Evolutionary conservation across 2,888 invertebrate species (phyloP).

Genomic region (Acanthococcus lagerstroemiae): DNA sequence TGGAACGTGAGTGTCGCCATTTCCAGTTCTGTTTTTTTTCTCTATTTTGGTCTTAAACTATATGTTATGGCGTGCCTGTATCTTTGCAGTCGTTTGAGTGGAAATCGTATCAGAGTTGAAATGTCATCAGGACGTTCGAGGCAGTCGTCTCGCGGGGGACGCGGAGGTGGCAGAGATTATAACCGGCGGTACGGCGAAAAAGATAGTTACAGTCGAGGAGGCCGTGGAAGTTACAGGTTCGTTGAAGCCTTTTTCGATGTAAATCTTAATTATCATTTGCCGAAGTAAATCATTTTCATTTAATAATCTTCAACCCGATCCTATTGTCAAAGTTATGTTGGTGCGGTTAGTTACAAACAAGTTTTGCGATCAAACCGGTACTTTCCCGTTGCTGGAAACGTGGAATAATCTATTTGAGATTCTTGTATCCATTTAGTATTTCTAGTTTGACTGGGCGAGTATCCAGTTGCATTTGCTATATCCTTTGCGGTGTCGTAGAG

Average conservation of each 20-base stretch:
- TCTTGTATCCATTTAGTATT: too few relatives aligned
- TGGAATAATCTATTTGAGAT: too few relatives aligned
- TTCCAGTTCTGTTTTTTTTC: background rate
- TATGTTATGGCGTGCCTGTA: constrained; percentile 30
- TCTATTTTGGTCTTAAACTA: background rate
- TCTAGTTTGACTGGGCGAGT: too few relatives aligned
- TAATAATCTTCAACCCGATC: too few relatives aligned
- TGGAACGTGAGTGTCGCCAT: constrained; percentile 56
- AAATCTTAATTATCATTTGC: background rate
- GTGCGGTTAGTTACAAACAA: too few relatives aligned
- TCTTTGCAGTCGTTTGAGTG: constrained; percentile 62
- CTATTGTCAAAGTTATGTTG: too few relatives aligned
- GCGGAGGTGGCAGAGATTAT: constrained; percentile 29
- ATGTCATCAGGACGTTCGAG: constrained; percentile 81
- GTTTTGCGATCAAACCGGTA: too few relatives aligned
- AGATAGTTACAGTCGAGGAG: constrained; percentile 20
- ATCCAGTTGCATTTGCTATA: too few relatives aligned
- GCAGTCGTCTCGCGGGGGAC: constrained; percentile 33
- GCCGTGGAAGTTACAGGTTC: constrained; percentile 2
- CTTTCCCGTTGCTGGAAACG: too few relatives aligned
- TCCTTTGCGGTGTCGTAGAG: too few relatives aligned
- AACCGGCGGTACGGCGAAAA: constrained; percentile 24
- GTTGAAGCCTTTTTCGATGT: background rate
- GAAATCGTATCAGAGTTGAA: constrained; percentile 77
- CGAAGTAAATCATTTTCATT: too few relatives aligned